A percentile compares a stretch with the other conserved stretches of the same genome.
Conservation (phyloP, 1,140 invertebrate genomes). For the Meloidogyne chitwoodi region DNA sequence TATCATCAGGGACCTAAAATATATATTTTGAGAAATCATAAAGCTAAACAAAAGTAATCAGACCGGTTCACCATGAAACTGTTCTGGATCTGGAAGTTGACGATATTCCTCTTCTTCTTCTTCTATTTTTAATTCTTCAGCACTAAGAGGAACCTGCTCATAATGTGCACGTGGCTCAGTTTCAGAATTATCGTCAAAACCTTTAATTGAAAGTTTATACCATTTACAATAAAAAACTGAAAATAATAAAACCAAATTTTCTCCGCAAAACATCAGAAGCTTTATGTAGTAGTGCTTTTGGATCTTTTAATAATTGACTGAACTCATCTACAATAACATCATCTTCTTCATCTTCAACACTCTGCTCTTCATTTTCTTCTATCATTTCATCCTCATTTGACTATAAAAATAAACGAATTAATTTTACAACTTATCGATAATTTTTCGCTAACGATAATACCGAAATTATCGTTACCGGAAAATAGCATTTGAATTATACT, state of each 20-base stretch:
- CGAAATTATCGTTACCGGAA: too few species aligned
- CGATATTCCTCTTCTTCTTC: constrained; percentile 32
- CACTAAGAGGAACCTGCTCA: constrained; percentile 27
- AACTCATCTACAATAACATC: constrained; percentile 17
- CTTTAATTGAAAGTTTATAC: constrained; percentile 8
- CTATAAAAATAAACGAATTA: too few species aligned
- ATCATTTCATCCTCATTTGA: constrained; percentile 1
- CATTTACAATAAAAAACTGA: not conserved
- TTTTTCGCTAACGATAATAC: too few species aligned
- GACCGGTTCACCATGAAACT: constrained; percentile 46
- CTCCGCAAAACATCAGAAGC: constrained; percentile 29
- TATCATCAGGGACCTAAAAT: constrained; percentile 33
- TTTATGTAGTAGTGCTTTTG: constrained; percentile 25
- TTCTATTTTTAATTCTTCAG: constrained; percentile 23
- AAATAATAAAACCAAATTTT: constrained; percentile 12
- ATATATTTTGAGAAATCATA: not conserved
- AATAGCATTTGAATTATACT: too few species aligned
- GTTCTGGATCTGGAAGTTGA: constrained; percentile 35
- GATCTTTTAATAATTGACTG: constrained; percentile 34
- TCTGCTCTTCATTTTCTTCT: not conserved
- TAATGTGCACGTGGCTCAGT: constrained; percentile 12
- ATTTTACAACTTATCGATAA: too few species aligned
- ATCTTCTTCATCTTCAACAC: constrained; percentile 20
- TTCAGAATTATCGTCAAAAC: constrained; percentile 5
- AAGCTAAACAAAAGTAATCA: not conserved